phyloP scores from a whole-genome alignment of 2,113 vertebrate genomes.

The Nerophis lumbriciformis region DNA sequence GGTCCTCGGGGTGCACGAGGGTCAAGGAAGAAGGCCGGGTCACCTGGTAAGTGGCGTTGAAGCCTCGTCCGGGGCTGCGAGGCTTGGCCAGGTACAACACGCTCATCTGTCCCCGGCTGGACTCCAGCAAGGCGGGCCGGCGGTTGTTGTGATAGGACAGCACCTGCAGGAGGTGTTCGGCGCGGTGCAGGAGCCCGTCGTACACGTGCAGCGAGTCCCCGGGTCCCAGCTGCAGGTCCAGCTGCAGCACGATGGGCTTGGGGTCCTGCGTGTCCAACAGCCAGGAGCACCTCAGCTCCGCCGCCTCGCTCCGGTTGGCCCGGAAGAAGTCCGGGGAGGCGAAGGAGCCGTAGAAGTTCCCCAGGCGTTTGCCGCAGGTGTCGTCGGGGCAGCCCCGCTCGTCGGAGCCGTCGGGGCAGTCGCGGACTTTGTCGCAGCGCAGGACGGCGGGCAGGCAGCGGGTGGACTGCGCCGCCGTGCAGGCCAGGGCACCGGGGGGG shows the following conservation, averaged over 20 bases:
- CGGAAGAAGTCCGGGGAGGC: constrained; percentile 90
- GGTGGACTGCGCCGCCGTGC: constrained; percentile 77
- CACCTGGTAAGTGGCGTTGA: constrained; percentile 93
- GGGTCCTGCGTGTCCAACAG: constrained; percentile 89
- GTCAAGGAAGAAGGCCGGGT: neutral
- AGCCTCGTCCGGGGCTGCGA: constrained; percentile 85
- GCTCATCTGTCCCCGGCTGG: constrained; percentile 86
- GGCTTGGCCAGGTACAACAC: constrained; percentile 82
- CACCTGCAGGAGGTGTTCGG: constrained; percentile 82
- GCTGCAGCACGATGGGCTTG: constrained; percentile 84
- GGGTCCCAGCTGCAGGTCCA: constrained; percentile 84
- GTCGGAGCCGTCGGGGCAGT: constrained; percentile 83
- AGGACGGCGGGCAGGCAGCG: constrained; percentile 78
- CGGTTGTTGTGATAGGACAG: constrained; percentile 89
- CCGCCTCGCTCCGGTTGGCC: constrained; percentile 65
- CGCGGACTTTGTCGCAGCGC: constrained; percentile 80
- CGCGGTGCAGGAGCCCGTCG: constrained; percentile 79
- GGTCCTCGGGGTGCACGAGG: too few relatives aligned
- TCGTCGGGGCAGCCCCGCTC: constrained; percentile 87
- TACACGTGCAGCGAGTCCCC: constrained; percentile 85
- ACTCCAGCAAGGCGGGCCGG: constrained; percentile 81
- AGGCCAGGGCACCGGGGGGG: constrained; percentile 78
- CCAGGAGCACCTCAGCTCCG: constrained; percentile 86
- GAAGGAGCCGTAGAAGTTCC: constrained; percentile 94
- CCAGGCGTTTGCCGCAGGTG: constrained; percentile 83